phyloP scores from a whole-genome alignment of 2,888 invertebrate species.

The Troglohyphantes excavatus region DNA sequence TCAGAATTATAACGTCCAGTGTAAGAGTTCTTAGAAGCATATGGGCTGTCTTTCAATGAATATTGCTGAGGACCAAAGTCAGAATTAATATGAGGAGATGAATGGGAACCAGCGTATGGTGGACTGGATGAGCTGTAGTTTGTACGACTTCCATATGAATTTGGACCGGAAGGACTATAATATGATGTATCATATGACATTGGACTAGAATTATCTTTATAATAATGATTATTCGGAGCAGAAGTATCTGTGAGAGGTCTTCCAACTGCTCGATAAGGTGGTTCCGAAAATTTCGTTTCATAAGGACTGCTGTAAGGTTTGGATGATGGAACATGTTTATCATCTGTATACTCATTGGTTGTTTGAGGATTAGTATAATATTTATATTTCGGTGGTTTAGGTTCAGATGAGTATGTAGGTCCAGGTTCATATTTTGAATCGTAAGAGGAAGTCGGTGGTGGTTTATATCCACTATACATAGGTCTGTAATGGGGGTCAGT shows the following conservation, averaged over 20 bases:
- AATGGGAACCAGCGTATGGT: neutral
- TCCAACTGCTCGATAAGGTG: constrained; percentile 4
- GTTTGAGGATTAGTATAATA: constrained; percentile 18
- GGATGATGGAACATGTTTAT: neutral
- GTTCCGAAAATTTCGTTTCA: neutral
- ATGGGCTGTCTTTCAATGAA: neutral
- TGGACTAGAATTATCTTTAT: constrained; percentile 4
- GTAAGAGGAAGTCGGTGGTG: constrained; percentile 1
- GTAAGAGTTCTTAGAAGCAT: neutral
- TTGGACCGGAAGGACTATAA: neutral
- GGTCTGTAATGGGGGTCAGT: neutral
- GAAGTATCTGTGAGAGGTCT: neutral
- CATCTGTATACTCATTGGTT: neutral
- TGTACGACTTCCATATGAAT: constrained; percentile 18
- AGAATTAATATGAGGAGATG: neutral
- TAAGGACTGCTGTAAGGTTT: neutral
- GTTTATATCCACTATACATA: constrained; percentile 24
- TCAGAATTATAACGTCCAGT: neutral
- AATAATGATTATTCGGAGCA: neutral
- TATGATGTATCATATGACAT: neutral
- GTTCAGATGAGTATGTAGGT: neutral
- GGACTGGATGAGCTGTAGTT: neutral
- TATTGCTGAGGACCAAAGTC: neutral
- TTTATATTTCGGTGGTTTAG: neutral
- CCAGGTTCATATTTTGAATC: neutral